Percentiles rank a stretch among this genome's conserved stretches.
These are phyloP conservation scores for Drosophila phalerata DNA, from an alignment of 2,888 invertebrate genomes.

Conservation along the genomic window DNA sequence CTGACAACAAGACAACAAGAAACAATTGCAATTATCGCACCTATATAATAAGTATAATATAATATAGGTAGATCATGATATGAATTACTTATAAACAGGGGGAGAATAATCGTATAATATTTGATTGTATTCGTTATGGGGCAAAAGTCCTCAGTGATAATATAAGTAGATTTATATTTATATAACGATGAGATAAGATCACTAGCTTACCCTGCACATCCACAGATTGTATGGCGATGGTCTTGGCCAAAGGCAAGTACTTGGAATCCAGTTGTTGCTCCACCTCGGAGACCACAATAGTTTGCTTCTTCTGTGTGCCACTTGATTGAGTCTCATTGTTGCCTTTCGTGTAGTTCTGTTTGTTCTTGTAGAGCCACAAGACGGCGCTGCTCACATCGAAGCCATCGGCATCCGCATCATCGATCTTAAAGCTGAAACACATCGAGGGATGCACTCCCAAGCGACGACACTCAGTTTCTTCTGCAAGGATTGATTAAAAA, in stretches of 20 bases:
- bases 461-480: conserved; percentile 86
- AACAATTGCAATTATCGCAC: conserved; percentile 66
- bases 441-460: conserved; percentile 87
- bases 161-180: neutral
- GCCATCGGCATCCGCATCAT: conserved; percentile 90
- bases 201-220: conserved; percentile 87
- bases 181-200: neutral
- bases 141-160: conserved; percentile 57
- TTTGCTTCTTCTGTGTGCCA: conserved; percentile 86
- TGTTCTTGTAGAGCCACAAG: conserved; percentile 91
- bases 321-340: conserved; percentile 52
- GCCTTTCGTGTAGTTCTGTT: conserved; percentile 57
- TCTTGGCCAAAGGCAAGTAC: conserved; percentile 91
- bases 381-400: conserved; percentile 92
- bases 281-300: conserved; percentile 92
- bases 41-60: conserved; percentile 28
- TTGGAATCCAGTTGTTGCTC: conserved; percentile 90
- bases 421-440: conserved; percentile 92
- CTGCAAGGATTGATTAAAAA: conserved; percentile 77
- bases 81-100: conserved; percentile 27
- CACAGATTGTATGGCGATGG: conserved; percentile 92
- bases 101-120: conserved; percentile 3
- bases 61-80: conserved; percentile 37
- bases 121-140: conserved; percentile 31
- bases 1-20: conserved; percentile 14